A percentile compares a stretch with the other conserved stretches of the same genome.
phyloP scores from a whole-genome alignment of 64 coral and sea anemone genomes.

The Stylophora pistillata region DNA sequence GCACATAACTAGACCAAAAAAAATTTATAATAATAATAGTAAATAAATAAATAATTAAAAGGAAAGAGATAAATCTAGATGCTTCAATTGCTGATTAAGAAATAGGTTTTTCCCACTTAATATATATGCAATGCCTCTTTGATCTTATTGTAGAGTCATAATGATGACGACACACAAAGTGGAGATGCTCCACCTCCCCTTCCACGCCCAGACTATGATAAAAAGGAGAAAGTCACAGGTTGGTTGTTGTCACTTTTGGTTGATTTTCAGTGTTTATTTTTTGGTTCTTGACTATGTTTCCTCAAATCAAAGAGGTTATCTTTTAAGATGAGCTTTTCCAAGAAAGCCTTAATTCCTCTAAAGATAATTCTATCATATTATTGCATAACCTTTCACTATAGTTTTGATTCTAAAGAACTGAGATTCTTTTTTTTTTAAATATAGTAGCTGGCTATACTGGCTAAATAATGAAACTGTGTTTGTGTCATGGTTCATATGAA shows the following conservation, averaged over 20 bases:
- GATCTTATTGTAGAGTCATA: background rate
- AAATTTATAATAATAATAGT: no score
- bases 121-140: background rate
- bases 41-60: no score
- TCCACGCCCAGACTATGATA: constrained; percentile 2
- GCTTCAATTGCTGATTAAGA: no score
- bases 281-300: background rate
- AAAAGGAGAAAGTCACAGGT: background rate
- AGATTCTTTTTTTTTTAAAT: background rate
- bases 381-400: background rate
- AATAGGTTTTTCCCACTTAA: background rate
- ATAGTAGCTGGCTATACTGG: background rate
- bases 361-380: background rate
- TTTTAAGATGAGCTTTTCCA: background rate
- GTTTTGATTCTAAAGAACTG: background rate
- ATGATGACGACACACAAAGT: background rate
- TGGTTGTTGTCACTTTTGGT: no score
- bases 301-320: no score
- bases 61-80: no score
- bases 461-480: background rate
- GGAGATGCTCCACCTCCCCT: background rate
- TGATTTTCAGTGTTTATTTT: background rate
- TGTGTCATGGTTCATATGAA: no score
- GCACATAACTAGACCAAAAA: no score
- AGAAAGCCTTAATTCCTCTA: background rate